Evolutionary conservation across 2,797 vertebrate genomes (phyloP).

Genomic region (Halcyon smyrnensis): DNA sequence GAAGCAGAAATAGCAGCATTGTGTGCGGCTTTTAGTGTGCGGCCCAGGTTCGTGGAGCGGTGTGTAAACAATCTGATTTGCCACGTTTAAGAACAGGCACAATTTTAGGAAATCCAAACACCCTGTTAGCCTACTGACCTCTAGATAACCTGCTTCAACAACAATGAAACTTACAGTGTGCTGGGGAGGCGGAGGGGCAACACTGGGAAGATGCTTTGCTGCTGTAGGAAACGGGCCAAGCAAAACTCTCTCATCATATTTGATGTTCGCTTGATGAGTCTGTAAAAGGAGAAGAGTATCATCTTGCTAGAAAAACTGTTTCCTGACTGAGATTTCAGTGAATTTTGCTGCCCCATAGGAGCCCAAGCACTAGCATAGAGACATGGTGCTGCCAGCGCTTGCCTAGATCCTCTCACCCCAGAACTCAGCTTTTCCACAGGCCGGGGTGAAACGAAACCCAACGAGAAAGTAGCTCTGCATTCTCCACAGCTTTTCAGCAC

Average conservation of each 20-base stretch:
- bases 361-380: neutral
- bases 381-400: neutral
- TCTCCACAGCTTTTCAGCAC: neutral
- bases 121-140: conserved; percentile 83
- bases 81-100: conserved; percentile 77
- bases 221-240: conserved; percentile 50
- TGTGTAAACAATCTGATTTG: conserved; percentile 68
- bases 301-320: conserved; percentile 3
- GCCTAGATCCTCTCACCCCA: neutral
- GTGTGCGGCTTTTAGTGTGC: neutral
- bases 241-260: conserved; percentile 38
- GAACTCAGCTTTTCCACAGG: neutral
- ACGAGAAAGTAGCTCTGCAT: neutral
- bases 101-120: conserved; percentile 91
- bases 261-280: neutral
- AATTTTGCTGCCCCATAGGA: neutral
- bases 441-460: neutral
- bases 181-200: conserved; percentile 8
- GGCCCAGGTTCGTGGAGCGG: neutral
- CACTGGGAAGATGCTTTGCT: conserved; percentile 12
- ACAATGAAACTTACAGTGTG: conserved; percentile 75
- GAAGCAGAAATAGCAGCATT: conserved; percentile 68
- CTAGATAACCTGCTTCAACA: conserved; percentile 79
- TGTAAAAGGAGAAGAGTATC: conserved; percentile 23
- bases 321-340: neutral